Percentiles rank a stretch among this genome's conserved stretches.
Conservation (phyloP, 1,140 invertebrate genomes). For the Prorops nasuta region DNA sequence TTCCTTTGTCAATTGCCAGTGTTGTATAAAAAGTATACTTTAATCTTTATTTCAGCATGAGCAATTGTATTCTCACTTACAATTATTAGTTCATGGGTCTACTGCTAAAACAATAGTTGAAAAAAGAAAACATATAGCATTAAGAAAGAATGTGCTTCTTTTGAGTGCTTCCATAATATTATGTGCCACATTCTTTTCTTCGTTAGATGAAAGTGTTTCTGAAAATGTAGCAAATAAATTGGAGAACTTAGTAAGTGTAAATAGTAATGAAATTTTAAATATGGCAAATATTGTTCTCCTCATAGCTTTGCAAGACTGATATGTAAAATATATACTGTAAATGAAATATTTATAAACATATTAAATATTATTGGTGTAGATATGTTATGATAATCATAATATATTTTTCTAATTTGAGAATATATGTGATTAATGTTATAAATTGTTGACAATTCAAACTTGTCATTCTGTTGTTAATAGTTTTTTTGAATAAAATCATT, state of each 20-base stretch:
- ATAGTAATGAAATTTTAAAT: conserved; percentile 6
- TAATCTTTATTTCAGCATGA: conserved; percentile 20
- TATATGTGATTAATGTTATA: too few relatives aligned
- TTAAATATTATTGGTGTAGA: background rate
- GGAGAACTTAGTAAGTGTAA: conserved; percentile 15
- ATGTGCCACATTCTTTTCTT: conserved; percentile 16
- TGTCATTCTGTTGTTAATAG: too few relatives aligned
- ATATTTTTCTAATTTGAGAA: too few relatives aligned
- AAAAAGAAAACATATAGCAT: conserved; percentile 3
- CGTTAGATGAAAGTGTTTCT: background rate
- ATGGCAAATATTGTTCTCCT: conserved; percentile 18
- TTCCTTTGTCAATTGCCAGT: background rate
- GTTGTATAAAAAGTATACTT: background rate
- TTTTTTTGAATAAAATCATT: too few relatives aligned
- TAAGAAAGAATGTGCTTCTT: conserved; percentile 17
- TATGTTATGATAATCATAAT: too few relatives aligned
- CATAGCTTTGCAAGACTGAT: conserved; percentile 15
- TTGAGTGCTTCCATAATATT: conserved; percentile 17
- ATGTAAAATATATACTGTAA: too few relatives aligned
- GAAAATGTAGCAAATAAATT: conserved; percentile 14
- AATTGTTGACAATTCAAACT: too few relatives aligned
- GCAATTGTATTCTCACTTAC: conserved; percentile 11
- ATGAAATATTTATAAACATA: background rate
- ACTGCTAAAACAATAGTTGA: background rate
- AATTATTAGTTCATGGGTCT: background rate